These are phyloP conservation scores for Misgurnus mizolepis DNA, from an alignment of 2,113 vertebrate genomes.

Conservation along the genomic window DNA sequence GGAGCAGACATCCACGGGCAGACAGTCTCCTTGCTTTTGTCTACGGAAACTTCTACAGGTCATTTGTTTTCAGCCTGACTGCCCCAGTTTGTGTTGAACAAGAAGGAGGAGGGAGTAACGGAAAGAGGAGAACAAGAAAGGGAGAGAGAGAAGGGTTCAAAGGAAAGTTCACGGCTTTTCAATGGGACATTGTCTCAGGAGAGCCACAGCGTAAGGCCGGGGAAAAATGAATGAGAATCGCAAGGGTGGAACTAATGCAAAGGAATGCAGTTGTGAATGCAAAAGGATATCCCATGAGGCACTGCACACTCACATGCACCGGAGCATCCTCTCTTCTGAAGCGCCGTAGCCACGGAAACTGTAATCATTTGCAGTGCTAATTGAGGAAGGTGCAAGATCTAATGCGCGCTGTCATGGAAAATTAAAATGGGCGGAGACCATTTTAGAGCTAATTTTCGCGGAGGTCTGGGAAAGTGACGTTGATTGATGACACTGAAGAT, in stretches of 20 bases:
- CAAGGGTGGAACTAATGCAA: constrained; percentile 68
- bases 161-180: constrained; percentile 61
- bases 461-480: constrained; percentile 54
- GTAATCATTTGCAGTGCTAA: constrained; percentile 68
- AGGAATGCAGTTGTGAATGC: neutral
- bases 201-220: constrained; percentile 57
- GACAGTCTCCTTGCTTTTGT: constrained; percentile 53
- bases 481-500: constrained; percentile 78
- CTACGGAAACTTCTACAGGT: constrained; percentile 54
- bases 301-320: neutral
- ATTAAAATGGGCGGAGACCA: constrained; percentile 67
- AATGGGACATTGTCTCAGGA: constrained; percentile 59
- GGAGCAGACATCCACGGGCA: constrained; percentile 47
- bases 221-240: constrained; percentile 68
- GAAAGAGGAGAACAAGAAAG: constrained; percentile 39
- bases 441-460: constrained; percentile 68
- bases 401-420: constrained; percentile 69
- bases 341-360: neutral
- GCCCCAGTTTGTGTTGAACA: constrained; percentile 61
- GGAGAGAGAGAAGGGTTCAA: constrained; percentile 38
- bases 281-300: constrained; percentile 44
- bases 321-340: constrained; percentile 14
- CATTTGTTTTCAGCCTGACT: constrained; percentile 66
- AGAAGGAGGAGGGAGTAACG: constrained; percentile 48
- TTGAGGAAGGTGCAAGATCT: constrained; percentile 64